Percentiles rank a stretch among this genome's conserved stretches.
Evolutionary conservation across 2,888 invertebrate species (phyloP).

Genomic region (Salpingus planirostris): DNA sequence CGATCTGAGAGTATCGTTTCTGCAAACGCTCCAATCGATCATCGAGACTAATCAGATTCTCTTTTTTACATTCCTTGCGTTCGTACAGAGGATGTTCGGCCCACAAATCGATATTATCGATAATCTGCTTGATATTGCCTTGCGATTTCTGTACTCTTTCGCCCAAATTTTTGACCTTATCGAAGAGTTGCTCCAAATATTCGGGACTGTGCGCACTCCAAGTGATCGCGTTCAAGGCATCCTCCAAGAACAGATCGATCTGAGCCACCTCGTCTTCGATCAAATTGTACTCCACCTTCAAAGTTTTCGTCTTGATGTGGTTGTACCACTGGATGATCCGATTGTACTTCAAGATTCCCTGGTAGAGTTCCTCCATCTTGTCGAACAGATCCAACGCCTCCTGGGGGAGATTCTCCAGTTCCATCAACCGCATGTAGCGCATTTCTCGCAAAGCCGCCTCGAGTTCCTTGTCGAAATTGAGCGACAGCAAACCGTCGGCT

Average conservation of each 20-base stretch:
- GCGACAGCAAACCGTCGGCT: conserved; percentile 43
- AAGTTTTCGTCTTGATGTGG: conserved; percentile 61
- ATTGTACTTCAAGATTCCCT: conserved; percentile 35
- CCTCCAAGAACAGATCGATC: conserved; percentile 62
- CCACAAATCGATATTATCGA: conserved; percentile 58
- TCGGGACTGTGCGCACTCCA: conserved; percentile 74
- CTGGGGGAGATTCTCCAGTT: conserved; percentile 51
- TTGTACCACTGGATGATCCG: conserved; percentile 79
- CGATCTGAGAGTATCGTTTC: conserved; percentile 45
- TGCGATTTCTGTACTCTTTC: conserved; percentile 61
- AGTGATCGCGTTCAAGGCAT: conserved; percentile 59
- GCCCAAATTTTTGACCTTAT: conserved; percentile 62
- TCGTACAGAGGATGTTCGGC: conserved; percentile 64
- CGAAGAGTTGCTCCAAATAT: conserved; percentile 34
- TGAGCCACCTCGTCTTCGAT: conserved; percentile 64
- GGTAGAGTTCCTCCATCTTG: conserved; percentile 58
- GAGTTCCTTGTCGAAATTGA: conserved; percentile 64
- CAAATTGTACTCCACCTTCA: conserved; percentile 67
- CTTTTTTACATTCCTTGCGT: conserved; percentile 57
- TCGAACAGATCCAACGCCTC: conserved; percentile 57
- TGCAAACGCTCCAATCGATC: conserved; percentile 49
- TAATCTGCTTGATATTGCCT: conserved; percentile 52
- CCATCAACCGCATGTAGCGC: conserved; percentile 51
- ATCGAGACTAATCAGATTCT: conserved; percentile 46
- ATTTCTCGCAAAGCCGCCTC: conserved; percentile 71